Evolutionary conservation across 37 sponge, comb jelly and placozoan genomes (phyloP).

Genomic region (Spongia lamella): DNA sequence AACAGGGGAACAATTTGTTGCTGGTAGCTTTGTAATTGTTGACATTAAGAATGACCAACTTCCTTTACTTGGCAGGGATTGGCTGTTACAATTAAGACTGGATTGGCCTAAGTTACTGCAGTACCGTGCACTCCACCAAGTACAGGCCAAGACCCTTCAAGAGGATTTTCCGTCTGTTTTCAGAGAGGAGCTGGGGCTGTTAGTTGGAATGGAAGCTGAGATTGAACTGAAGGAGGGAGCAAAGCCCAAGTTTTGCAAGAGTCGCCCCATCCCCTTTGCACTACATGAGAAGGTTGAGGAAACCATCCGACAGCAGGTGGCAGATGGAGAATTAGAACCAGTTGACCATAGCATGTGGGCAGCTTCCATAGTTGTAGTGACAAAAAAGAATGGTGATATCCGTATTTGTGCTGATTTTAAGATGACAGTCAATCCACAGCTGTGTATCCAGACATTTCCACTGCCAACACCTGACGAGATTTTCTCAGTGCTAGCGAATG

Average conservation of each 20-base stretch:
- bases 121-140: neutral
- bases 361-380: neutral
- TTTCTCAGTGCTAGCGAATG: conserved; percentile 7
- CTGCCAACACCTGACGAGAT: conserved; percentile 17
- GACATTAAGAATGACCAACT: conserved; percentile 5
- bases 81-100: neutral
- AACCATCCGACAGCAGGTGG: no score
- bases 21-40: conserved; percentile 13
- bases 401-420: conserved; percentile 15
- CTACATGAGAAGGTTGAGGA: neutral
- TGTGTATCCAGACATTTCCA: neutral
- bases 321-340: no score
- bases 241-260: conserved; percentile 11
- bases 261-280: conserved; percentile 14
- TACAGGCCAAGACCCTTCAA: conserved; percentile 1
- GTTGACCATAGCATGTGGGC: neutral
- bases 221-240: conserved; percentile 8
- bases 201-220: conserved; percentile 11
- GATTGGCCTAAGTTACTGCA: conserved; percentile 12
- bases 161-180: conserved; percentile 5
- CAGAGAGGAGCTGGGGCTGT: conserved; percentile 1
- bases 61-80: conserved; percentile 3
- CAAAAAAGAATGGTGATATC: neutral
- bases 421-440: conserved; percentile 10
- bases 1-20: conserved; percentile 7